Percentiles rank a stretch among this genome's conserved stretches.
phyloP scores from a whole-genome alignment of 92 coral and sea anemone genomes.

The Diadumene lineata region DNA sequence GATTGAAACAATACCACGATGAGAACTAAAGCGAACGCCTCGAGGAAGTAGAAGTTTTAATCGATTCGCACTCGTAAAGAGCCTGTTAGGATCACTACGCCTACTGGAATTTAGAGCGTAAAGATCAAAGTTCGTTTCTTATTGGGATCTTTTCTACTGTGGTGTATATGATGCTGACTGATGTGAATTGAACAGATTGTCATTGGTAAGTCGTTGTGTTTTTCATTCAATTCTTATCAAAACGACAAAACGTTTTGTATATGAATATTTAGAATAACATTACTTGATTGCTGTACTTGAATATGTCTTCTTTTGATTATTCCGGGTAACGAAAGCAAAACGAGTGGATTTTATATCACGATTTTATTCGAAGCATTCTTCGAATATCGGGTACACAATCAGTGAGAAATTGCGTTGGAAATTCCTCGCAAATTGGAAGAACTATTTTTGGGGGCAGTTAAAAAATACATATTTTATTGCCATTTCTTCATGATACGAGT shows the following conservation, averaged over 20 bases:
- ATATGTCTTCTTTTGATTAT: no score
- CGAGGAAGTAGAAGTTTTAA: neutral
- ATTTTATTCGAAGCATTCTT: no score
- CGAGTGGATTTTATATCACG: no score
- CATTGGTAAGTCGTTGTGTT: neutral
- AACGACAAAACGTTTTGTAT: neutral
- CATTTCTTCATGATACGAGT: no score
- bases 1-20: neutral
- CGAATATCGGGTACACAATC: no score
- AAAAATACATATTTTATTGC: no score
- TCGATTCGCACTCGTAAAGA: neutral
- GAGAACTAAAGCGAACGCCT: neutral
- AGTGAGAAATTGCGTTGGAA: no score
- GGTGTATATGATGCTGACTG: neutral
- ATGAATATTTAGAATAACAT: no score
- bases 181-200: constrained; percentile 2
- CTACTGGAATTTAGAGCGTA: neutral
- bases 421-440: no score
- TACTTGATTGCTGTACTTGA: no score
- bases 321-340: no score
- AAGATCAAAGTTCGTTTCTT: neutral
- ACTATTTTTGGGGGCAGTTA: no score
- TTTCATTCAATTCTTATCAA: neutral
- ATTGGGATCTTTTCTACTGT: neutral
- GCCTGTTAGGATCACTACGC: neutral